Evolutionary conservation across 2,888 invertebrate genomes (phyloP), one percentile per base, ranked within the genome.

Genomic region (Oligia fasciuncula): DNA sequence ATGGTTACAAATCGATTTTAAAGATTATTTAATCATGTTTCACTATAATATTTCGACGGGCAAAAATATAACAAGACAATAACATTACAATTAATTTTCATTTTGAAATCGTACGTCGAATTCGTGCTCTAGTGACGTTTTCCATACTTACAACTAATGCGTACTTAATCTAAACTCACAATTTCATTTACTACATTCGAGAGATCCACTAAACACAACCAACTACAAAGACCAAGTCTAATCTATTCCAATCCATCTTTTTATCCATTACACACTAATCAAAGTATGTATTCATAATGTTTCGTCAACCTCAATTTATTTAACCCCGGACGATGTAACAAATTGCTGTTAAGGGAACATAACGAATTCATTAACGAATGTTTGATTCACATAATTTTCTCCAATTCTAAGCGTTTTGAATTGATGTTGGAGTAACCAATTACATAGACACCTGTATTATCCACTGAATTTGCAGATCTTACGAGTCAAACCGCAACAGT

Each of bases 161-260:
- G 67, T 73, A 77, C 77, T 88, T 87, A 89, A 66, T 73, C 87
- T 87, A 85, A 84, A 82, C 80, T 85, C 87, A 91, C 87, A 87
- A 87, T 86, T 84, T 85, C 85, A 90, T 88, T 89, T 86, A 86
- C 85, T 88, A 88, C 87, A 91, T 92, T 91, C 89, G 89, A 93
- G 93, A 93, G 94, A 94, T 93, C 93, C 91, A 91, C 89, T 90
- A 90, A 60, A 92, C 93, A 93, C 93, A 94, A 93, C 93, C 93
- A 91, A 92, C 89, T 81, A 88, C 87, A 86, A 86, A 86, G 83
- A 86, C 80, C 78, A 79, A 81, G 81, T 82, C 73, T 72, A 80
- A 54, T 81, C 54, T 74, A 69, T 76, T 78, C 54, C 54, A 43
- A 89, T 77, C 73, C 43, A 79, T 80, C 67, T 72, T 83, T 81